Conservation (phyloP, 2,888 invertebrate genomes). For the Tenthredo mesomela region DNA sequence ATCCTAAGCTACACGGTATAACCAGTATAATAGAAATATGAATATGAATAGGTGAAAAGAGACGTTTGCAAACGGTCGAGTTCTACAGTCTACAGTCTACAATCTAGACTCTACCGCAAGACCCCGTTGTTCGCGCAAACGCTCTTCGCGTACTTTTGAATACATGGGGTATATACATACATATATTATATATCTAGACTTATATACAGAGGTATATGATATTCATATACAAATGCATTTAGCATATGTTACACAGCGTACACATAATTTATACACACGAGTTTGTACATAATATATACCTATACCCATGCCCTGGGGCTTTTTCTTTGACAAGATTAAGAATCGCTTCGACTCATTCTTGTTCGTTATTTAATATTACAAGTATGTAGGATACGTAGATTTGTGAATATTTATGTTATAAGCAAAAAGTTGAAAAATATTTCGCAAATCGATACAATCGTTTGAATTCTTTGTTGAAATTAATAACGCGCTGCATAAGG, state of each 20-base stretch:
- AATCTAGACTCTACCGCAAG: not conserved
- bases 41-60: slow-evolving; percentile 44
- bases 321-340: not conserved
- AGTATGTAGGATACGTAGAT: not conserved
- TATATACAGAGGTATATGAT: not conserved
- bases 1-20: not conserved
- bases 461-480: not conserved
- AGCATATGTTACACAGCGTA: not conserved
- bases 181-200: not conserved
- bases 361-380: not conserved
- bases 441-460: not conserved
- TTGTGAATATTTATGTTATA: not conserved
- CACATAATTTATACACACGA: not conserved
- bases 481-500: no score
- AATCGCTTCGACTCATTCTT: not conserved
- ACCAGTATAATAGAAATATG: slow-evolving; percentile 14
- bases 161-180: not conserved
- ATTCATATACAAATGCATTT: not conserved
- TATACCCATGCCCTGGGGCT: not conserved
- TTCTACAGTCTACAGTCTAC: not conserved
- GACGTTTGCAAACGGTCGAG: slow-evolving; percentile 29
- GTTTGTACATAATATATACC: not conserved
- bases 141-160: not conserved
- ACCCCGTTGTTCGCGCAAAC: not conserved
- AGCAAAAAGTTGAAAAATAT: not conserved